Percentiles rank a stretch among this genome's conserved stretches.
Conservation (phyloP, 1,140 invertebrate species). For the Palaemon carinicauda region DNA sequence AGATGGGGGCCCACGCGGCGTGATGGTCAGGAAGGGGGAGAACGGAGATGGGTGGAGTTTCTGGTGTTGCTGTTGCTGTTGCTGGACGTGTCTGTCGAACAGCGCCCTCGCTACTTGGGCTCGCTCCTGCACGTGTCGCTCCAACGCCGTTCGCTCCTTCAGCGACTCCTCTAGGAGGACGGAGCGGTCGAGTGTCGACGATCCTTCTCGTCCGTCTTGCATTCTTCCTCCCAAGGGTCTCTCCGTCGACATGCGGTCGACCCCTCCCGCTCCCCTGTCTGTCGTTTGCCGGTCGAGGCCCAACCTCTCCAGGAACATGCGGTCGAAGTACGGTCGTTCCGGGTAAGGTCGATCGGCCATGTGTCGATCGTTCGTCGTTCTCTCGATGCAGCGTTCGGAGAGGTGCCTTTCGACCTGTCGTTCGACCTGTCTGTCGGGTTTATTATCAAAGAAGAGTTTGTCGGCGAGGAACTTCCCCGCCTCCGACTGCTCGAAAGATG, state of each 20-base stretch:
- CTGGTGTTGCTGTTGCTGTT: constrained; percentile 48
- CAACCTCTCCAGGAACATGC: constrained; percentile 46
- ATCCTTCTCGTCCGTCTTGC: neutral
- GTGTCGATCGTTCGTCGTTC: constrained; percentile 32
- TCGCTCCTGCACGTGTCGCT: constrained; percentile 56
- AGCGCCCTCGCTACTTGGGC: constrained; percentile 44
- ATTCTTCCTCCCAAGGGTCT: neutral
- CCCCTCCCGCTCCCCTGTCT: neutral
- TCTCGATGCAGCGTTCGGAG: constrained; percentile 34
- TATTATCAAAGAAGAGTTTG: constrained; percentile 40
- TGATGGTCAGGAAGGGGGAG: neutral
- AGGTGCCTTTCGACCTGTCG: neutral
- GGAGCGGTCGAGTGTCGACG: constrained; percentile 38
- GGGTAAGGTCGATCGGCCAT: constrained; percentile 50
- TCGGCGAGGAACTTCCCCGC: constrained; percentile 32
- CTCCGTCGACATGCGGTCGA: neutral
- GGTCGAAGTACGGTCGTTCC: constrained; percentile 44
- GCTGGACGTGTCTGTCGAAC: constrained; percentile 41
- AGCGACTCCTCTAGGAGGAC: constrained; percentile 51
- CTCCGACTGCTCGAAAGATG: constrained; percentile 25
- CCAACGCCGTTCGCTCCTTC: constrained; percentile 54
- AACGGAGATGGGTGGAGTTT: neutral
- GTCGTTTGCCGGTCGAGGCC: constrained; percentile 37
- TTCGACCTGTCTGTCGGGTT: neutral
- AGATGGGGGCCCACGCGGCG: constrained; percentile 3